phyloP scores from a whole-genome alignment of 1,140 invertebrate species.

The Saccostrea cuccullata region DNA sequence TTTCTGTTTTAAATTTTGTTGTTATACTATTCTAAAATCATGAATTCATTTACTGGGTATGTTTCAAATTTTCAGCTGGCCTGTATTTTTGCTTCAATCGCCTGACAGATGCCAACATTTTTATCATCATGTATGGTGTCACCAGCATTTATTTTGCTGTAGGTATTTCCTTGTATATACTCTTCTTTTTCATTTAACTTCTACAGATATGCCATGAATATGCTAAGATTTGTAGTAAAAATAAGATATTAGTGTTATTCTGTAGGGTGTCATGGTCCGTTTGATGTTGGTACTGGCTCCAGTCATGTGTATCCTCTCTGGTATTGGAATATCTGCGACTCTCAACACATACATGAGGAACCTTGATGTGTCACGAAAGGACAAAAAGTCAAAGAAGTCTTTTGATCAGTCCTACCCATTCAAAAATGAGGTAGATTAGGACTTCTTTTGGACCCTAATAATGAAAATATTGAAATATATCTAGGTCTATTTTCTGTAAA shows the following conservation, averaged over 20 bases:
- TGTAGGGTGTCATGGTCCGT: constrained; percentile 97
- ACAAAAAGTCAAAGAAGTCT: constrained; percentile 77
- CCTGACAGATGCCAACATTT: constrained; percentile 97
- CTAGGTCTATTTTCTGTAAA: background rate
- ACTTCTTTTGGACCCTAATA: background rate
- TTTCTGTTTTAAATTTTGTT: too few species aligned
- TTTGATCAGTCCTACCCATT: constrained; percentile 85
- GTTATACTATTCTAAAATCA: too few species aligned
- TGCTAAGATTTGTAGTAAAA: background rate
- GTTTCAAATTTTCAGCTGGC: constrained; percentile 84
- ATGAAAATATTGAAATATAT: background rate
- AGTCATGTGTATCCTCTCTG: constrained; percentile 97
- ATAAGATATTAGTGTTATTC: background rate
- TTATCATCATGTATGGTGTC: constrained; percentile 97
- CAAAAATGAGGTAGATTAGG: constrained; percentile 86
- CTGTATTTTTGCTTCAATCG: constrained; percentile 97
- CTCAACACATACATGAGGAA: constrained; percentile 95
- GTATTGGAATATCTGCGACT: constrained; percentile 94
- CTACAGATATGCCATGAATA: too few species aligned
- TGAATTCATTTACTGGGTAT: background rate
- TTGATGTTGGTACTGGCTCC: constrained; percentile 98
- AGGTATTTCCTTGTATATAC: constrained; percentile 77
- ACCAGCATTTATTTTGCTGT: constrained; percentile 99
- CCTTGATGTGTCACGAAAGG: constrained; percentile 70
- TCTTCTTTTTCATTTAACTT: background rate